These are phyloP conservation scores for Phrynocephalus guinanensis DNA, from an alignment of 2,797 vertebrate species.

Conservation along the genomic window DNA sequence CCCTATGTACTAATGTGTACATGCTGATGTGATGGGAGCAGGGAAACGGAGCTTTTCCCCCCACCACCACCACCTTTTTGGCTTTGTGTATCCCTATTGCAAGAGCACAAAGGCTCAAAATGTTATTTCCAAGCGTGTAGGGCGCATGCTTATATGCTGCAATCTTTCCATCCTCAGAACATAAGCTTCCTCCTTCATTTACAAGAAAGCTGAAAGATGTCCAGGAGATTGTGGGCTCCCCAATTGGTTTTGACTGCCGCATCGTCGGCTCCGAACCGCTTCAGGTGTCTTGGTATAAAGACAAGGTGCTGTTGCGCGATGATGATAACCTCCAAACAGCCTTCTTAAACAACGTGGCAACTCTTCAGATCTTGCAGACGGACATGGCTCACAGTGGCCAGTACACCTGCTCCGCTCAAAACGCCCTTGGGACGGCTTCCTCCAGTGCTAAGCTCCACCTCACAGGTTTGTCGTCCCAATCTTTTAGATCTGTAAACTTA, in stretches of 20 bases:
- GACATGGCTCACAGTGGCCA: slow-evolving; percentile 84
- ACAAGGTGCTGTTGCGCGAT: slow-evolving; percentile 88
- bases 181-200: slow-evolving; percentile 91
- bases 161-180: slow-evolving; percentile 82
- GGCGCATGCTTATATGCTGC: neutral
- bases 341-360: slow-evolving; percentile 90
- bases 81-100: neutral
- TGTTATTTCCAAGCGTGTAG: neutral
- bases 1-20: neutral
- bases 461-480: slow-evolving; percentile 83
- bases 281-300: slow-evolving; percentile 93
- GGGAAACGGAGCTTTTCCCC: neutral
- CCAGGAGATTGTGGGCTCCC: slow-evolving; percentile 84
- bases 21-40: neutral
- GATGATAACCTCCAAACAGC: slow-evolving; percentile 86
- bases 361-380: slow-evolving; percentile 88
- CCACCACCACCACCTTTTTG: neutral
- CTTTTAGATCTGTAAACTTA: no score
- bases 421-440: slow-evolving; percentile 90
- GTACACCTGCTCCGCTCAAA: slow-evolving; percentile 92
- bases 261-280: slow-evolving; percentile 90
- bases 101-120: neutral
- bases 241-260: slow-evolving; percentile 88
- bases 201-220: slow-evolving; percentile 87
- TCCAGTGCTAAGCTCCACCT: slow-evolving; percentile 92